Base-by-base conservation (phyloP, 1,140 invertebrate genomes). In the Riptortus pedestris region DNA sequence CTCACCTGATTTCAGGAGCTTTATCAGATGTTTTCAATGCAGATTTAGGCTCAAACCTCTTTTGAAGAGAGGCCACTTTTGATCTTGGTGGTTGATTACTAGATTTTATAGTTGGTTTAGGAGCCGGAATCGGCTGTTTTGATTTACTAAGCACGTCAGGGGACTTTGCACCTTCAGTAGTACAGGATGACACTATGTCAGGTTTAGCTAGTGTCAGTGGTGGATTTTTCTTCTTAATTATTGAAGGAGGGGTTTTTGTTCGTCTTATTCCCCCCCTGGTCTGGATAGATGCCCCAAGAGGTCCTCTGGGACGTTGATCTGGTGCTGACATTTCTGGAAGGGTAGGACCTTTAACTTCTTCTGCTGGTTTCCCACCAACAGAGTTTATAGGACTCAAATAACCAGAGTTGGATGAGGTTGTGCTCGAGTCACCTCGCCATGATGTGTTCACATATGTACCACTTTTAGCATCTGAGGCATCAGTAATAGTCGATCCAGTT, bases 51-150 rank as follows among this genome's bases (percentile, higher is more conserved):
- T 88, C 85, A 70, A 88, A 88, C 71, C 86, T 87, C 65, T 86
- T 83, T 68, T 88, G 85, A 58, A 88, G 74, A 28, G 83, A 84
- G 0, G 85, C 84, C 28, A 88, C 85, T 67, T 83, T 85, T 2
- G 83, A 85, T 52, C 73, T 43, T 67, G 51, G 71, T 65, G 60
- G 71, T 72, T 28, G 71, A 29, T 38, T 67, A 65, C 33, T 70
- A 66, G 66, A 65, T 73, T 74, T 73, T 48, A 43, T 70, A 16
- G 69, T 69, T 45, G 69, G 72, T 2, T 71, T 70, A 29, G 68
- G 69, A 5, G 71, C 74, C 1, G 69, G 58, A 11, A 72, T 70
- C 12, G 66, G 65, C 2, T 69, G 73, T 2, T 64, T 60, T 43
- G 26, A 26, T 64, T 66, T 66, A 20, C 72, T 73, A 4, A 78